phyloP scores from a whole-genome alignment of 2,888 invertebrate species.

The Biston stratarius region DNA sequence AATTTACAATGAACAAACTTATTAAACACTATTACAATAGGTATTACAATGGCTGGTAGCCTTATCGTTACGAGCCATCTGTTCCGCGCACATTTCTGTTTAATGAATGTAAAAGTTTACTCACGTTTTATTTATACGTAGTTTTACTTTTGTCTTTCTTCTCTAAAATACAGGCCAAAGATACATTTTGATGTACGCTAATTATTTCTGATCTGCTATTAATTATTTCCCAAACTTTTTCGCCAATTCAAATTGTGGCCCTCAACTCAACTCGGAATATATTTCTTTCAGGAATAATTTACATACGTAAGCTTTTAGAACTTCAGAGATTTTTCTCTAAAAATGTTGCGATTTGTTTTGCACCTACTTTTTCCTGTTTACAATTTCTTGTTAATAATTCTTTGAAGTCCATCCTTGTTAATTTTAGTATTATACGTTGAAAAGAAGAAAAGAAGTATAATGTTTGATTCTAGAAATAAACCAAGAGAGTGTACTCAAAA shows the following conservation, averaged over 20 bases:
- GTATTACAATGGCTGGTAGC: too few species aligned
- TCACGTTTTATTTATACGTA: too few species aligned
- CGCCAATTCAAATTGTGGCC: slow-evolving; percentile 49
- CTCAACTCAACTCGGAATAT: slow-evolving; percentile 46
- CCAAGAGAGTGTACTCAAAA: too few species aligned
- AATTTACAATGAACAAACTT: too few species aligned
- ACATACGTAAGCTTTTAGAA: slow-evolving; percentile 46
- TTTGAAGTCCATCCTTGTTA: slow-evolving; percentile 13
- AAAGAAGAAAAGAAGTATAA: not conserved
- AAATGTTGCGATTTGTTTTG: slow-evolving; percentile 40
- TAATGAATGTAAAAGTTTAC: too few species aligned
- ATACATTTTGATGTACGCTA: not conserved
- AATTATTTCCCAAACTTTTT: slow-evolving; percentile 27
- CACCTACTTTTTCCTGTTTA: slow-evolving; percentile 19
- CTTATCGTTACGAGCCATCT: too few species aligned
- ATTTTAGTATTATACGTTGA: not conserved
- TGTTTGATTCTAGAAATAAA: too few species aligned
- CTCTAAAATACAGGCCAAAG: not conserved
- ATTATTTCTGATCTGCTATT: not conserved
- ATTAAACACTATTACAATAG: too few species aligned
- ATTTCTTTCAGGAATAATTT: slow-evolving; percentile 51
- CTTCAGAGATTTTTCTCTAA: slow-evolving; percentile 35
- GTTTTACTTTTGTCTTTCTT: too few species aligned
- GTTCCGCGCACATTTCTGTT: too few species aligned
- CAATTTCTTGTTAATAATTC: slow-evolving; percentile 9